These are phyloP conservation scores for Cryptocephalus moraei DNA, from an alignment of 2,888 invertebrate genomes.

Conservation along the genomic window DNA sequence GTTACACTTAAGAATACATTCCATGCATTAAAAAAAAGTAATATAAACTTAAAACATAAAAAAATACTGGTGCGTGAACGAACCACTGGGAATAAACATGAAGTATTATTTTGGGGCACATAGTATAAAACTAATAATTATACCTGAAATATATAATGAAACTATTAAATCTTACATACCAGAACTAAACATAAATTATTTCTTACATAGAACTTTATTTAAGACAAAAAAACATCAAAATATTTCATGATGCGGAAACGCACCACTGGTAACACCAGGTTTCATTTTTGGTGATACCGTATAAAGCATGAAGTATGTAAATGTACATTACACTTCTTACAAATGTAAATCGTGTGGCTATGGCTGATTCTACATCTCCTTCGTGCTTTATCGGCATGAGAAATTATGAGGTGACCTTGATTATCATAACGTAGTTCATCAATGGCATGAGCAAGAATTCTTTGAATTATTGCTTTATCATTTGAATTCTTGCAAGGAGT, in stretches of 20 bases:
- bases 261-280: constrained; percentile 3
- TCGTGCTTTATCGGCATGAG: constrained; percentile 1
- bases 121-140: too few relatives aligned
- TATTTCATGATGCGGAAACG: constrained; percentile 2
- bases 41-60: too few relatives aligned
- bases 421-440: constrained; percentile 1
- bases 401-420: constrained; percentile 1
- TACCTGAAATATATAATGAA: too few relatives aligned
- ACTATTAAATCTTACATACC: too few relatives aligned
- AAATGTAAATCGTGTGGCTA: constrained; percentile 1
- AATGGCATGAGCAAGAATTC: not conserved
- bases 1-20: too few relatives aligned
- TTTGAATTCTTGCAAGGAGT: constrained; percentile 7
- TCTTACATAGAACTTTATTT: too few relatives aligned
- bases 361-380: constrained; percentile 2
- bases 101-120: too few relatives aligned
- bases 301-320: not conserved
- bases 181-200: too few relatives aligned
- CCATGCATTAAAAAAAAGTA: too few relatives aligned
- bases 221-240: too few relatives aligned
- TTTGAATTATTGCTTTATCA: constrained; percentile 1
- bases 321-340: constrained; percentile 18
- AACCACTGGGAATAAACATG: too few relatives aligned
- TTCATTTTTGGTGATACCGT: constrained; percentile 4
- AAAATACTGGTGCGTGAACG: too few relatives aligned